Evolutionary conservation across 1,140 invertebrate genomes (phyloP).

Genomic region (Drosophila bipectinata): DNA sequence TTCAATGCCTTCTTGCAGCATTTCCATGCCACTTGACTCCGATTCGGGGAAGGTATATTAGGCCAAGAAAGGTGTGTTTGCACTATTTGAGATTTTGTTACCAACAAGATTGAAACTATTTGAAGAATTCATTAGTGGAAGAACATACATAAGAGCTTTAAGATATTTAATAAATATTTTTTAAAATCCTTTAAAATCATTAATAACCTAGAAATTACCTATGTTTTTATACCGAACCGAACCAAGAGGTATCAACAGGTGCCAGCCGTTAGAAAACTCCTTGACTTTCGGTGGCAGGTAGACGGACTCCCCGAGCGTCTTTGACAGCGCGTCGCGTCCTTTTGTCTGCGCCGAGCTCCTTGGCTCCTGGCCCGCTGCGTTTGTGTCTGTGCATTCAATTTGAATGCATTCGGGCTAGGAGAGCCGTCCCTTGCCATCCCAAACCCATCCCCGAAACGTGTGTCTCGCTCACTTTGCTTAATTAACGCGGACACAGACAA

Average conservation of each 20-base stretch:
- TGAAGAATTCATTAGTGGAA: no score
- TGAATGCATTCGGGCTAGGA: conserved; percentile 58
- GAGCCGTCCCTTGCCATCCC: conserved; percentile 4
- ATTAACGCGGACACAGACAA: conserved; percentile 67
- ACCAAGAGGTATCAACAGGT: conserved; percentile 6
- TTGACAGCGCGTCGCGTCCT: conserved; percentile 46
- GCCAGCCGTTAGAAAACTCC: background rate
- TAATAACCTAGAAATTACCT: no score
- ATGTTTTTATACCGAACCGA: no score
- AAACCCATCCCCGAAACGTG: conserved; percentile 44
- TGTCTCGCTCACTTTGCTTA: conserved; percentile 80
- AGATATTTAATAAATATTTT: no score
- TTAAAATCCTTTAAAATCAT: no score
- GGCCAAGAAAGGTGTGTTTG: background rate
- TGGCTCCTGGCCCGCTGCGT: conserved; percentile 44
- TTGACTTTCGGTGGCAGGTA: conserved; percentile 42
- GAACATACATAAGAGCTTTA: no score
- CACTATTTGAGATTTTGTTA: no score
- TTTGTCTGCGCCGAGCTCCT: conserved; percentile 48
- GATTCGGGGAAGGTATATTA: background rate
- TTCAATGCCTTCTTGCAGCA: conserved; percentile 71
- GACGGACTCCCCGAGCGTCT: conserved; percentile 34
- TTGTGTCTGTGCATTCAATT: conserved; percentile 73
- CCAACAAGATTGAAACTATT: no score
- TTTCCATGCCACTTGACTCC: conserved; percentile 30